Evolutionary conservation across 2,797 vertebrate species (phyloP).

Genomic region (Phyllotis vaccarum): DNA sequence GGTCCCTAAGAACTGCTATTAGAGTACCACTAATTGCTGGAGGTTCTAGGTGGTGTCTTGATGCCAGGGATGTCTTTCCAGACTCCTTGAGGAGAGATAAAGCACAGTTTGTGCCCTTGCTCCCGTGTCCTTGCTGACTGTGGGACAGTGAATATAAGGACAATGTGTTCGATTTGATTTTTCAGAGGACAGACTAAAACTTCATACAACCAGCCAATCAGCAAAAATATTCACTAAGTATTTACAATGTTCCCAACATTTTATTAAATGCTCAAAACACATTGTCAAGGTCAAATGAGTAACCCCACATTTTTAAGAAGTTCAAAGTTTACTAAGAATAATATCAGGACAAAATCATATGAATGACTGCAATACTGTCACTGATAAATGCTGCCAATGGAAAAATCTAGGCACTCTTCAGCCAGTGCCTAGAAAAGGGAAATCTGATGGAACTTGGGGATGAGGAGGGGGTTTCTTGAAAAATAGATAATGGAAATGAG

Average conservation of each 20-base stretch:
- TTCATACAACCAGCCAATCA: conserved; percentile 18
- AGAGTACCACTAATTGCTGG: conserved; percentile 52
- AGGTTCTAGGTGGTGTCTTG: conserved; percentile 24
- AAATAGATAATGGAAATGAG: background rate
- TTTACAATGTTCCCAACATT: background rate
- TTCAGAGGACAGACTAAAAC: conserved; percentile 1
- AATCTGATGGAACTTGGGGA: background rate
- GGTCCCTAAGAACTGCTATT: conserved; percentile 35
- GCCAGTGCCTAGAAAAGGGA: background rate
- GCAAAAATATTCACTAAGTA: background rate
- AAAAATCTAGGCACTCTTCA: conserved; percentile 15
- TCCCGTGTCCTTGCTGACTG: conserved; percentile 7
- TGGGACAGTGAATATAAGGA: background rate
- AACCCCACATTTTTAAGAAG: background rate
- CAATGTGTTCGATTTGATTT: conserved; percentile 36
- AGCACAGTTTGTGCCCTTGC: background rate
- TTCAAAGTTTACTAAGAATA: conserved; percentile 4
- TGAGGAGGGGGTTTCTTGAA: background rate
- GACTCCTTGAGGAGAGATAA: conserved; percentile 43
- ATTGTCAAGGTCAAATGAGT: background rate
- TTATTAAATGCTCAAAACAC: background rate
- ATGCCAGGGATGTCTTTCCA: conserved; percentile 55
- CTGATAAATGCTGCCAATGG: background rate
- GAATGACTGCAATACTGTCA: background rate
- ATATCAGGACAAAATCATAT: conserved; percentile 23